These are phyloP conservation scores for Drosophila birchii DNA, from an alignment of 2,888 invertebrate genomes.

Conservation along the genomic window DNA sequence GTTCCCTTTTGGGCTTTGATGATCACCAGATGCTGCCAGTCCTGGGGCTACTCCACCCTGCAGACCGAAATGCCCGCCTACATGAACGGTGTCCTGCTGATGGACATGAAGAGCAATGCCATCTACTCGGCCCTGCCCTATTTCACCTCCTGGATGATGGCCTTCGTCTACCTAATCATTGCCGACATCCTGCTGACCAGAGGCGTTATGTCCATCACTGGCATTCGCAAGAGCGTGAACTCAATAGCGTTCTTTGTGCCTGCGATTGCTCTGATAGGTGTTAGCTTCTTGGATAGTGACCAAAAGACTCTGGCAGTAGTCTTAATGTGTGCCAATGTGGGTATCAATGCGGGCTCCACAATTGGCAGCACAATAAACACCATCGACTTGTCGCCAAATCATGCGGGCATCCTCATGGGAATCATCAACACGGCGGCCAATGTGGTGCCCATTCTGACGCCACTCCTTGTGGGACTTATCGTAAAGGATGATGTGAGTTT, in stretches of 20 bases:
- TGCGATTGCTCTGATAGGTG: constrained; percentile 85
- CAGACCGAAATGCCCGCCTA: constrained; percentile 90
- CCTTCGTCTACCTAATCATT: constrained; percentile 85
- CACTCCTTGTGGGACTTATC: constrained; percentile 86
- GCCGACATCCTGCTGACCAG: constrained; percentile 84
- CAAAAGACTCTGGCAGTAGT: constrained; percentile 84
- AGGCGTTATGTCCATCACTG: constrained; percentile 81
- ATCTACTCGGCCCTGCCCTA: constrained; percentile 86
- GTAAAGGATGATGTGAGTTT: constrained; percentile 86
- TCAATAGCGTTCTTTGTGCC: constrained; percentile 85
- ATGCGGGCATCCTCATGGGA: constrained; percentile 89
- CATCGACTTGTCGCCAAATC: constrained; percentile 89
- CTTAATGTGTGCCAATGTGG: constrained; percentile 86
- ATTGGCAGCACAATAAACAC: constrained; percentile 88
- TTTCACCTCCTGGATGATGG: constrained; percentile 86
- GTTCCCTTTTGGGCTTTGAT: constrained; percentile 87
- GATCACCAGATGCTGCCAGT: constrained; percentile 87
- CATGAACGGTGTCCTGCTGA: constrained; percentile 87
- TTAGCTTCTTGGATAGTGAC: constrained; percentile 85
- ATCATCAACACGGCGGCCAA: constrained; percentile 88
- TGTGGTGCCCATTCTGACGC: constrained; percentile 87
- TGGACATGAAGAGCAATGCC: constrained; percentile 87
- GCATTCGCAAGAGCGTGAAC: constrained; percentile 77
- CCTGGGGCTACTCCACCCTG: constrained; percentile 90
- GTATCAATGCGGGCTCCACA: constrained; percentile 86